Conservation (phyloP, 2,797 vertebrate species). For the Fundulus diaphanus region DNA sequence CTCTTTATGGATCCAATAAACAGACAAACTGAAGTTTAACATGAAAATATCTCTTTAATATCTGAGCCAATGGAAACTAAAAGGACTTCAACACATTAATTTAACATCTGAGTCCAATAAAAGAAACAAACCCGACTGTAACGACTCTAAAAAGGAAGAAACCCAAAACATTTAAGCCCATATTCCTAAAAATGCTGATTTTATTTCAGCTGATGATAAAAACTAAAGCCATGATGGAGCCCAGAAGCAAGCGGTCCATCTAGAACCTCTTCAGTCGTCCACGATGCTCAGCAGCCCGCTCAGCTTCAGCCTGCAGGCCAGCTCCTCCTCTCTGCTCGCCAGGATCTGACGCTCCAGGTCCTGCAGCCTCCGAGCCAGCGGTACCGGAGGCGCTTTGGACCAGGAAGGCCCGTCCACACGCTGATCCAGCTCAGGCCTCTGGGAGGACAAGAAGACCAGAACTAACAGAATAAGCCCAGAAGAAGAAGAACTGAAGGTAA, state of each 20-base stretch:
- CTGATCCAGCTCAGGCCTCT: conserved; percentile 52
- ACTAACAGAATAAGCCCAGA: background rate
- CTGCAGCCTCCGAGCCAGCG: conserved; percentile 76
- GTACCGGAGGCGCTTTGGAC: conserved; percentile 24
- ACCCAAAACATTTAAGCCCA: background rate
- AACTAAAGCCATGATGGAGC: background rate
- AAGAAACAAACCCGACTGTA: background rate
- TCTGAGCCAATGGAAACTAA: background rate
- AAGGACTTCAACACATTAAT: background rate
- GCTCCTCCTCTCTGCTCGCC: conserved; percentile 83
- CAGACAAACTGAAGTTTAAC: background rate
- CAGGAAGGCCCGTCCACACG: conserved; percentile 4
- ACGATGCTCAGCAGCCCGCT: conserved; percentile 86
- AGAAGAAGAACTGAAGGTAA: background rate
- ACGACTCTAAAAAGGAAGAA: background rate
- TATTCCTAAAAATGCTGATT: background rate
- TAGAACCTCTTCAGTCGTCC: conserved; percentile 76
- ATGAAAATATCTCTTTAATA: conserved; percentile 52
- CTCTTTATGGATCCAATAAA: background rate
- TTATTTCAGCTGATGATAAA: background rate
- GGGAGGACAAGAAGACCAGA: conserved; percentile 1
- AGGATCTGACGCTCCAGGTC: conserved; percentile 82
- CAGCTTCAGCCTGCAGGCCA: conserved; percentile 83
- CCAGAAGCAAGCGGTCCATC: background rate
- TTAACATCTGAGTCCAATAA: background rate